Conservation (phyloP, 2,797 vertebrate genomes). For the Balearica regulorum region DNA sequence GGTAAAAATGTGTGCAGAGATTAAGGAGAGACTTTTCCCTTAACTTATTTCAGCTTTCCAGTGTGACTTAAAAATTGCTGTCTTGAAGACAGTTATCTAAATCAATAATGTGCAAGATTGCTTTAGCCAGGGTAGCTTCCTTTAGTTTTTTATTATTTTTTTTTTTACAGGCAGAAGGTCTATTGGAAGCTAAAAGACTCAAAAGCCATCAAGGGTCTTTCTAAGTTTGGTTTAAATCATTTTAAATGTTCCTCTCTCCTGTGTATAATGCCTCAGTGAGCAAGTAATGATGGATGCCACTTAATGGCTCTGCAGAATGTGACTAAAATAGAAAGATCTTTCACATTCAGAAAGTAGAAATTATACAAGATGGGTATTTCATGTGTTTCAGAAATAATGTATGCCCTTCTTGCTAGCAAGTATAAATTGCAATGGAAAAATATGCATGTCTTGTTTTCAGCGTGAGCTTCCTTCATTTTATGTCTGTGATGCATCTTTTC, state of each 20-base stretch:
- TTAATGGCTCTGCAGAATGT: not conserved
- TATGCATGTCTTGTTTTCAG: not conserved
- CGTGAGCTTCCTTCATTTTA: not conserved
- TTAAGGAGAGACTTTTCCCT: not conserved
- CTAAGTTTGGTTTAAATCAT: not conserved
- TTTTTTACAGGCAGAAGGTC: not conserved
- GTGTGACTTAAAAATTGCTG: not conserved
- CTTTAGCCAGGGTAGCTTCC: not conserved
- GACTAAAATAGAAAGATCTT: not conserved
- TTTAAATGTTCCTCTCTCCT: not conserved
- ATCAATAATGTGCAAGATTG: not conserved
- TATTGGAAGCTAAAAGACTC: not conserved
- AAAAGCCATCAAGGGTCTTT: not conserved
- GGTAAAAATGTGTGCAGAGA: not conserved
- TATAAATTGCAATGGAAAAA: not conserved
- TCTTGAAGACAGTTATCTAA: not conserved
- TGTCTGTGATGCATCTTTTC: not conserved
- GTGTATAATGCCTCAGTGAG: not conserved
- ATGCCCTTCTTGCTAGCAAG: not conserved
- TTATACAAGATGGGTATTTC: not conserved
- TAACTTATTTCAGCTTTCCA: not conserved
- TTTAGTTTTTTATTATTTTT: not conserved
- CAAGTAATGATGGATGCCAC: conserved; percentile 1
- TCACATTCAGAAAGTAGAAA: not conserved
- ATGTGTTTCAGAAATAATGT: not conserved